Evolutionary conservation across 1,140 invertebrate species (phyloP).

Genomic region (Sitodiplosis mosellana): DNA sequence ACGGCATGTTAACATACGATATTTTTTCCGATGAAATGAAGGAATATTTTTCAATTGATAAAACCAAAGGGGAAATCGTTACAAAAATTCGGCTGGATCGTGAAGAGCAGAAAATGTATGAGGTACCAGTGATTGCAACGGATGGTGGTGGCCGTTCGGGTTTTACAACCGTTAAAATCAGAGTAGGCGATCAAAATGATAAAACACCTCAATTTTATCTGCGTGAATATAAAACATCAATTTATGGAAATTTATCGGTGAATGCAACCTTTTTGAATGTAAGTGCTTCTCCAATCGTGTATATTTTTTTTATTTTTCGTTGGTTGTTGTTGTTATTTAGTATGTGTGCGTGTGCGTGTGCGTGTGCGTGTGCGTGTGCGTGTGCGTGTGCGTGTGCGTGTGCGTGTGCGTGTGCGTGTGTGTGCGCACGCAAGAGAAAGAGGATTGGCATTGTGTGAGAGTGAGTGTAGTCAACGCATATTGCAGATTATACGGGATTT

Average conservation of each 20-base stretch:
- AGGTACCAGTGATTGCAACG: constrained; percentile 64
- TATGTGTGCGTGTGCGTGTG: too few relatives aligned
- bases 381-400: too few relatives aligned
- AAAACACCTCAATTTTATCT: constrained; percentile 64
- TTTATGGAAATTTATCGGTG: constrained; percentile 39
- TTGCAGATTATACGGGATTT: too few relatives aligned
- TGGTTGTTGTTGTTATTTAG: too few relatives aligned
- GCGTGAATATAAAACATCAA: constrained; percentile 59
- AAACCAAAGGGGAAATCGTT: constrained; percentile 55
- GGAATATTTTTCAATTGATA: constrained; percentile 62
- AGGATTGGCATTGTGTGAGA: too few relatives aligned
- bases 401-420: too few relatives aligned
- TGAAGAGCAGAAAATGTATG: constrained; percentile 52
- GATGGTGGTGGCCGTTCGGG: constrained; percentile 68
- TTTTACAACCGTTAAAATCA: constrained; percentile 59
- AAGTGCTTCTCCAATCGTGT: constrained; percentile 7
- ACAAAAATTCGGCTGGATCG: constrained; percentile 60
- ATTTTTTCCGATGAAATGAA: constrained; percentile 60
- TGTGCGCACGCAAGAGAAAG: too few relatives aligned
- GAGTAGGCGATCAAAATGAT: constrained; percentile 72
- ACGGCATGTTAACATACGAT: constrained; percentile 56
- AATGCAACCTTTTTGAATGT: constrained; percentile 50
- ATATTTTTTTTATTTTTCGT: too few relatives aligned
- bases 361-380: too few relatives aligned
- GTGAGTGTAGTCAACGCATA: too few relatives aligned